Conservation (phyloP, 2,113 vertebrate species). For the Aphelocoma coerulescens region DNA sequence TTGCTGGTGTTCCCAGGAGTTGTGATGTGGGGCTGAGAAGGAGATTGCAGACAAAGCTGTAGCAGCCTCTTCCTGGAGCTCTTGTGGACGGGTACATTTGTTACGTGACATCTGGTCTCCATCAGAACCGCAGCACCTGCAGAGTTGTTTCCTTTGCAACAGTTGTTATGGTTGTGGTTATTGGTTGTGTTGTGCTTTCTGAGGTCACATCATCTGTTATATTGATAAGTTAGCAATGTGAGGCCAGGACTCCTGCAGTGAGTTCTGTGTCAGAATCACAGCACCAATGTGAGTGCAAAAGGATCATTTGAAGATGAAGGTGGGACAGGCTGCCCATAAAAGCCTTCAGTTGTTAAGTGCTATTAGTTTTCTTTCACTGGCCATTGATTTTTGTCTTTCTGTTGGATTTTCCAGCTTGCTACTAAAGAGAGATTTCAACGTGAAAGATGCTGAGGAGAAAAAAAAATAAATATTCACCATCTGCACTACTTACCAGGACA, state of each 20-base stretch:
- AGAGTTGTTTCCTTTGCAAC: not conserved
- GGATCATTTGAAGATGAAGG: not conserved
- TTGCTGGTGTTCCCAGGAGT: not conserved
- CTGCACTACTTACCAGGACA: not conserved
- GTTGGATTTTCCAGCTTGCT: not conserved
- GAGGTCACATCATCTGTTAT: not conserved
- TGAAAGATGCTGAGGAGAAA: not conserved
- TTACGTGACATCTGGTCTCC: not conserved
- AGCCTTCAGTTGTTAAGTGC: not conserved
- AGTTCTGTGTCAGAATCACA: not conserved
- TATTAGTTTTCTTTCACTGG: not conserved
- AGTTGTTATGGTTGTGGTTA: not conserved
- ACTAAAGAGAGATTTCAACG: not conserved
- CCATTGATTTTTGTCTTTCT: not conserved
- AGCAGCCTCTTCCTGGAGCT: not conserved
- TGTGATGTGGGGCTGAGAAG: not conserved
- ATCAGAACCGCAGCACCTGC: not conserved
- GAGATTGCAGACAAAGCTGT: not conserved
- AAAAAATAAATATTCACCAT: not conserved
- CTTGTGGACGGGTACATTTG: not conserved
- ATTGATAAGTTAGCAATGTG: not conserved
- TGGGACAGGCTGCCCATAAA: not conserved
- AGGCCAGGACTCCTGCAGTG: not conserved
- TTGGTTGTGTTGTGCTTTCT: not conserved
- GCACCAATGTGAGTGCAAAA: not conserved